These are phyloP conservation scores for Battus philenor DNA, from an alignment of 1,140 invertebrate genomes.

Conservation along the genomic window DNA sequence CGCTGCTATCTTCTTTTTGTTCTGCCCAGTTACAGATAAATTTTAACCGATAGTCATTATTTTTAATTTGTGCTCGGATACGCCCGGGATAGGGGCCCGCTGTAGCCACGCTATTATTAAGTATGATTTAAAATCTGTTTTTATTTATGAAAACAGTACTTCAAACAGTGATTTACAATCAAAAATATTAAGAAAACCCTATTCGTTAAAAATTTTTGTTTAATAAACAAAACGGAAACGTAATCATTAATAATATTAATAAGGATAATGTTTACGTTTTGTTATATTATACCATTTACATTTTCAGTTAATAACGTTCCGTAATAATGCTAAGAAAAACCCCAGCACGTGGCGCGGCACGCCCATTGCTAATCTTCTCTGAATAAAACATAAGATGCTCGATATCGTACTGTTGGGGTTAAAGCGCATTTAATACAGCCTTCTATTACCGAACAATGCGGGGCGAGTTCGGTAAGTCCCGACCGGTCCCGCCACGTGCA, in stretches of 20 bases:
- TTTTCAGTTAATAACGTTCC: conserved; percentile 17
- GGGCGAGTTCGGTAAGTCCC: conserved; percentile 33
- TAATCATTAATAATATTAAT: no score
- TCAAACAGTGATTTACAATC: no score
- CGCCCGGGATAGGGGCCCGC: conserved; percentile 28
- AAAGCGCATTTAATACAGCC: conserved; percentile 62
- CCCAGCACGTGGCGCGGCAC: conserved; percentile 37
- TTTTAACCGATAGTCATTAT: conserved; percentile 59
- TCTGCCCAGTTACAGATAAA: conserved; percentile 53
- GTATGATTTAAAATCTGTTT: conserved; percentile 9
- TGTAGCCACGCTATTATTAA: no score
- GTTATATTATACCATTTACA: no score
- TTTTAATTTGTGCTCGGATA: conserved; percentile 56
- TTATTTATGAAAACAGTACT: no score
- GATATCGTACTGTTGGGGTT: conserved; percentile 62
- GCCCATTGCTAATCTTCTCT: conserved; percentile 56
- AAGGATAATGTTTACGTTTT: no score
- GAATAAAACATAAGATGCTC: conserved; percentile 71
- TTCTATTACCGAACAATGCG: conserved; percentile 54
- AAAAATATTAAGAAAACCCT: no score
- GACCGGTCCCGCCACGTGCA: conserved; percentile 42
- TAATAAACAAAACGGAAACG: no score
- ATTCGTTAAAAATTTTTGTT: no score
- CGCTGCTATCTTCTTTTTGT: conserved; percentile 53
- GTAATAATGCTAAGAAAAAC: conserved; percentile 56